Base-by-base conservation (phyloP, 2,113 vertebrate species). In the Spheniscus mendiculus region DNA sequence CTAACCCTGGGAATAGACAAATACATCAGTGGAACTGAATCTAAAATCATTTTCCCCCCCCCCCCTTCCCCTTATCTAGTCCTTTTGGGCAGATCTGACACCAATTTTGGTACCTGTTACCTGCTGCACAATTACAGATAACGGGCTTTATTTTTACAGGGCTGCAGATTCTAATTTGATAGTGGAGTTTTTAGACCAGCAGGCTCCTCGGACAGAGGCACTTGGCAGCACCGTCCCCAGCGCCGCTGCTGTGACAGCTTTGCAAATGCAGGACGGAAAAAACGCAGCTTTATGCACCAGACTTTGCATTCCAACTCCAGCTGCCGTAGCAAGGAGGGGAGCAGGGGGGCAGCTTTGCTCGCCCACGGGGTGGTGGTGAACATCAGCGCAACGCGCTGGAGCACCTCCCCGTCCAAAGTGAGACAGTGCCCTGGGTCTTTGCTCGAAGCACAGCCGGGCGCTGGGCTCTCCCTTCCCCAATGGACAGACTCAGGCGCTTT, bases 81-180 rank as follows among this genome's bases (percentile, higher is more conserved):
- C 59, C 44, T 85, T 95, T 93, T 47, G 73, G 49, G 44, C 70
- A 91, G 67, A 86, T 78, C 71, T 90, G 65, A 84, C 67, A 73
- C 66, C 53, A 52, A 30, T 82, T 95, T 92, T 61, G 71, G 65
- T 67, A 58, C 88, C 76, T 45, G 3, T 65, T 89, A 86, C 83
- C 56, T 84, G 82, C 84, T 69, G 72, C 81, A 70, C 66, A 87
- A 76, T 89, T 74, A 71, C 59, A 86, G 93, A 73, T 86, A 94
- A 90, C 32, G 44, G 15, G 5, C 47, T 82, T 45, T 63, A 52
- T 61, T 83, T 56, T 62, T 27, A 45, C 72, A 49, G 62, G 25
- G 19, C 69, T 49, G 69, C 62, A 73, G 81, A 81, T 70, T 80
- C 50, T 13, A 30, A 76, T 50, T 11, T 20, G 56, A 40, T 27